phyloP scores from a whole-genome alignment of 2,888 invertebrate genomes.

The Panzeria rudis region DNA sequence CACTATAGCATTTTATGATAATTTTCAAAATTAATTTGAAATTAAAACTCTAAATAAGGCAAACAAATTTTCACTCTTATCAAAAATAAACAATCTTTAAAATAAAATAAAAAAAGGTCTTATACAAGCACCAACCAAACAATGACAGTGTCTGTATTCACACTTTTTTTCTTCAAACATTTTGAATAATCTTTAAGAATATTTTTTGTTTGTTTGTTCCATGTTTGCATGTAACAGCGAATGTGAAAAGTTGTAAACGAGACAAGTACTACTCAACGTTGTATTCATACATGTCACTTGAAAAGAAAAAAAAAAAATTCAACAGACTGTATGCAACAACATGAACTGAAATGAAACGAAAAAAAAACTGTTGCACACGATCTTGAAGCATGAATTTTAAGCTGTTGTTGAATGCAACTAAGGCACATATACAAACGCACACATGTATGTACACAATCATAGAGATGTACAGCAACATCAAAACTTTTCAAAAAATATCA shows the following conservation, averaged over 20 bases:
- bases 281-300: constrained; percentile 48
- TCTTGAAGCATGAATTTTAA: constrained; percentile 55
- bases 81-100: constrained; percentile 59
- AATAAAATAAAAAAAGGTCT: background rate
- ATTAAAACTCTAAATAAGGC: constrained; percentile 57
- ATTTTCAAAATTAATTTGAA: constrained; percentile 37
- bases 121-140: constrained; percentile 40
- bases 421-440: constrained; percentile 7
- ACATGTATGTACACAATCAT: constrained; percentile 22
- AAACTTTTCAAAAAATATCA: constrained; percentile 56
- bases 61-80: constrained; percentile 66
- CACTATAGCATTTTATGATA: constrained; percentile 8
- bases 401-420: constrained; percentile 31
- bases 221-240: constrained; percentile 6
- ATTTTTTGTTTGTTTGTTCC: constrained; percentile 15
- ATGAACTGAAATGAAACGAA: constrained; percentile 38
- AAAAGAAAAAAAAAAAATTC: constrained; percentile 28
- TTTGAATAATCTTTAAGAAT: constrained; percentile 27
- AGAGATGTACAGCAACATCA: constrained; percentile 55
- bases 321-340: constrained; percentile 38
- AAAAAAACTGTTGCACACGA: constrained; percentile 61
- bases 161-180: constrained; percentile 37
- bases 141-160: constrained; percentile 68
- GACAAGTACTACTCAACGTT: constrained; percentile 59
- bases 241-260: constrained; percentile 60